Percentiles rank a stretch among this genome's conserved stretches.
Evolutionary conservation across 1,140 invertebrate genomes (phyloP).

Genomic region (Macrobrachium rosenbergii): DNA sequence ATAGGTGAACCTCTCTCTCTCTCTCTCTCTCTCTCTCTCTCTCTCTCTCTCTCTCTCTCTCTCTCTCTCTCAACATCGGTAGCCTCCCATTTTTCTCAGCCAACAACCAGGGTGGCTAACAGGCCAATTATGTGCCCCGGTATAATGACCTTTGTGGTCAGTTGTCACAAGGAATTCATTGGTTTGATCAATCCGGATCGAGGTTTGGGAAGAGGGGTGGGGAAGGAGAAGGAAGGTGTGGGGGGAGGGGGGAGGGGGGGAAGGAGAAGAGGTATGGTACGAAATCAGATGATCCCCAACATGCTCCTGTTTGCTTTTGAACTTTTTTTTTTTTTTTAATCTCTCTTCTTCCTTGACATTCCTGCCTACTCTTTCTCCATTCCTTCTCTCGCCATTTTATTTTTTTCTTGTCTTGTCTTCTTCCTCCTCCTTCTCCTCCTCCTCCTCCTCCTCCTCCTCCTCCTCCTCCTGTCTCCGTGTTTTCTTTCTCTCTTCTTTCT

Average conservation of each 20-base stretch:
- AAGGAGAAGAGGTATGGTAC: not conserved
- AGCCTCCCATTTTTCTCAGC: too few species aligned
- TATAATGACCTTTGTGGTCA: too few species aligned
- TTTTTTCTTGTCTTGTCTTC: not conserved
- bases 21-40: conserved; percentile 5
- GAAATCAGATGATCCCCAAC: not conserved
- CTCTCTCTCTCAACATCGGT: too few species aligned
- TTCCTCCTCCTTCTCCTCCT: not conserved
- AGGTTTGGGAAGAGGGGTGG: too few species aligned
- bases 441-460: not conserved
- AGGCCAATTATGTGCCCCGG: too few species aligned
- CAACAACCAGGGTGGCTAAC: too few species aligned
- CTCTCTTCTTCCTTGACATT: not conserved
- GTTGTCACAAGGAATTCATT: too few species aligned
- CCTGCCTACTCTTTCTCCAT: not conserved
- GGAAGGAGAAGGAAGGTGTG: not conserved
- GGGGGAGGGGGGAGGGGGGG: too few species aligned
- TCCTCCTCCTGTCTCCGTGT: not conserved
- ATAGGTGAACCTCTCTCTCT: too few species aligned
- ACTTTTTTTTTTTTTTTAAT: not conserved
- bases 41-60: not conserved
- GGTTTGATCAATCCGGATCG: too few species aligned
- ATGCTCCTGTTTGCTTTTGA: not conserved
- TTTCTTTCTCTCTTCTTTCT: not conserved
- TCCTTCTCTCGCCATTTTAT: not conserved